phyloP scores from a whole-genome alignment of 2,113 vertebrate species.

The Semnornis frantzii region DNA sequence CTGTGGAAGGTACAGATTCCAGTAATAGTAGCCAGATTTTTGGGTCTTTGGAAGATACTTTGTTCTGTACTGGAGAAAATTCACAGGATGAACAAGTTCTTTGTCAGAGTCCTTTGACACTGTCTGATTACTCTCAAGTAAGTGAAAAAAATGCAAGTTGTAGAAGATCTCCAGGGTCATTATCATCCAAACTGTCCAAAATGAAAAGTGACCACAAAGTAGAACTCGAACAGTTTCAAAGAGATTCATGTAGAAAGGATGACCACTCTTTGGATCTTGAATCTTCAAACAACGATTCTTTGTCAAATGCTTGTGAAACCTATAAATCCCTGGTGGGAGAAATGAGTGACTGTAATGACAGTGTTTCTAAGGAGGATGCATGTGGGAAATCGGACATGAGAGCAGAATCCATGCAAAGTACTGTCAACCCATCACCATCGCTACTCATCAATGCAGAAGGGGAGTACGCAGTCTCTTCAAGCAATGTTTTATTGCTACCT shows the following conservation, averaged over 20 bases:
- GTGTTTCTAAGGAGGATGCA: not conserved
- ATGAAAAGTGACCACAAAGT: constrained; percentile 72
- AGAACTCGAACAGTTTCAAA: constrained; percentile 23
- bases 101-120: constrained; percentile 17
- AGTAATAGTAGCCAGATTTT: not conserved
- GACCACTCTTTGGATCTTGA: not conserved
- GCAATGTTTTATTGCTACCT: not conserved
- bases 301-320: not conserved
- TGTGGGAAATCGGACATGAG: not conserved
- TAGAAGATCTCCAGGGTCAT: constrained; percentile 66
- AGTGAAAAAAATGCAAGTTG: constrained; percentile 1
- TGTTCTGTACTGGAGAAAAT: constrained; percentile 8
- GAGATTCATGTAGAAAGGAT: constrained; percentile 5
- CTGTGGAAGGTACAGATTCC: not conserved
- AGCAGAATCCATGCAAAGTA: not conserved
- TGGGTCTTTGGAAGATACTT: constrained; percentile 30
- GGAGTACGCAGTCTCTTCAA: not conserved
- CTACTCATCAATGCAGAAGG: not conserved
- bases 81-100: not conserved
- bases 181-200: constrained; percentile 85
- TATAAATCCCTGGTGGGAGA: not conserved
- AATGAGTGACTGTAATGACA: not conserved
- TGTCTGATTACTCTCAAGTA: constrained; percentile 47
- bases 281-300: not conserved
- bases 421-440: not conserved